Evolutionary conservation across 2,113 vertebrate genomes (phyloP), one percentile per base, ranked within the genome.

Genomic region (Cebidichthys violaceus): DNA sequence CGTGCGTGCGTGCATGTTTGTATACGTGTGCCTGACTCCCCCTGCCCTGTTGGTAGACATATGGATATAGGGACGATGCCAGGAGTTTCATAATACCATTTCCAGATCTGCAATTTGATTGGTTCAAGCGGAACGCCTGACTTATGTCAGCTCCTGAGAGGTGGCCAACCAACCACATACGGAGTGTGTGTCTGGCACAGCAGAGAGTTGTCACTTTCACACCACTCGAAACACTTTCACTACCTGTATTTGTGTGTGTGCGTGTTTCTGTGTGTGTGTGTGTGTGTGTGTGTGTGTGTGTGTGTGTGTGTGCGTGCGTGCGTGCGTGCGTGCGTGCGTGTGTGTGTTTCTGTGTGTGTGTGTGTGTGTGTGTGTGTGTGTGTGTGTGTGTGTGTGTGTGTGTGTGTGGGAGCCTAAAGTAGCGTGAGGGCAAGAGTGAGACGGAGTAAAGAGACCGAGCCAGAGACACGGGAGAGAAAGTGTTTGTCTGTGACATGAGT

Each of bases 131-230:
- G 75, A 79, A 76, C 4, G 22, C 57, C 76, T 84, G 70, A 79
- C 71, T 84, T 67, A 41, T 72, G 77, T 92, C 91, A 94, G 93
- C 94, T 96, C 95, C 95, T 96, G 92, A 95, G 94, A 96, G 92
- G 95, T 93, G 86, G 95, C 93, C 95, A 96, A 96, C 95, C 94
- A 96, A 95, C 94, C 95, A 92, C 96, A 96, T 96, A 95, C 33
- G 52, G 85, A 54, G 77, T 93, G 94, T 95, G 94, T 95, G 82
- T 95, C 94, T 94, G 95, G 95, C 94, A 94, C 93, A 92, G 87
- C 93, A 93, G 91, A 74, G 70, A 81, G 66, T 73, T 90, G 89
- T 81, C 85, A 84, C 66, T 61, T 87, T 90, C 73, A 79, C 83
- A 84, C 83, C 68, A 81, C 33, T 61, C 43, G n/a, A 37, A 66